Base-by-base conservation (phyloP, 2,888 invertebrate species). In the Eristalis arbustorum region DNA sequence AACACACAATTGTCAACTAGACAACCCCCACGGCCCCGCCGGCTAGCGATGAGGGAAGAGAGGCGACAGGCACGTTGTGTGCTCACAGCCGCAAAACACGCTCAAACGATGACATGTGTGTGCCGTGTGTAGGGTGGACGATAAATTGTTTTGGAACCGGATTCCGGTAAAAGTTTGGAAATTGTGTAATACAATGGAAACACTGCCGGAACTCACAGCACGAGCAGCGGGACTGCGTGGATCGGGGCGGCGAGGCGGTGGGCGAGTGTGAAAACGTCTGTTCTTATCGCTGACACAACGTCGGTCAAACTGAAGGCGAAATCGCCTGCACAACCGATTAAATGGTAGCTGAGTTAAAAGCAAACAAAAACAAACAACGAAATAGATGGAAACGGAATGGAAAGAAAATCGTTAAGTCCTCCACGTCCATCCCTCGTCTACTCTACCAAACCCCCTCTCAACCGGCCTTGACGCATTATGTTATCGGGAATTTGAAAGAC, bases 1-100 rank as follows among this genome's bases (percentile, higher is more conserved):
- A 76, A 76, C 25, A 71, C 71, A 68, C 75, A 81, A 76, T 81
- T 72, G 76, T 71, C 81, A 84, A 63, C 67, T 68, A 68, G 68
- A 72, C 61, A 68, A 77, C 81, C 81, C 72, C 40, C 49, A 18
- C 63, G 62, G 22, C 81, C 72, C 40, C 49, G 13, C 63, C 66
- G 22, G 8, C 37, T 56, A 28, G 5, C 49, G 84, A 73, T 3
- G 25, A 49, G 56, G 40, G 56, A 49, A 56, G 28, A 18, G 5
- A 40, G 22, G 18, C 37, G 1, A 2, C 14, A 37, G 25, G 31
- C 23, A 62, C 31, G 68, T 61, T 61, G 25, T 34, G 18, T 18
- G 6, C 14, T 2, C 67, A 61, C 18, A 68, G 59, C 13, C 34
- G 64, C n/a, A 0, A 11, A 25, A 23, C 69, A 18, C 61, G 10